A percentile compares a stretch with the other conserved stretches of the same genome.
Conservation (phyloP, 1,140 invertebrate genomes). For the Drosophila eugracilis region DNA sequence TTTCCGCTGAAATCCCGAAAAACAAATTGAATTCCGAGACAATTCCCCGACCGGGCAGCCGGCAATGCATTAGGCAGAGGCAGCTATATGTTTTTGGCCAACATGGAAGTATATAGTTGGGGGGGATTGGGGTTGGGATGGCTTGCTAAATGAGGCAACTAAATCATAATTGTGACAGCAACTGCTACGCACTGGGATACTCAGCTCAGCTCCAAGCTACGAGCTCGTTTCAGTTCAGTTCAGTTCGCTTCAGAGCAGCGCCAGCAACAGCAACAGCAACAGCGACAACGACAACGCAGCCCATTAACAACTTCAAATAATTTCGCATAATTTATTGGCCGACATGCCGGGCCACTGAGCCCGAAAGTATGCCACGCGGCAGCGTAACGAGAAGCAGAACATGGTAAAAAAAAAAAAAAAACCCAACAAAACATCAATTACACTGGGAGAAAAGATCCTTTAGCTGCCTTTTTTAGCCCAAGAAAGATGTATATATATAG, state of each 20-base stretch:
- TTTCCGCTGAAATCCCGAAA: slow-evolving; percentile 35
- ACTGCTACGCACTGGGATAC: slow-evolving; percentile 51
- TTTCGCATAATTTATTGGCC: slow-evolving; percentile 77
- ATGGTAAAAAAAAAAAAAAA: slow-evolving; percentile 16
- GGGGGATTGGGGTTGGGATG: too few species aligned
- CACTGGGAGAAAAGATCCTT: neutral
- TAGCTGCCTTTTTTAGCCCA: too few species aligned
- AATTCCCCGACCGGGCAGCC: slow-evolving; percentile 21
- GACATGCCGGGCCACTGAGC: slow-evolving; percentile 44
- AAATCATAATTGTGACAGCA: slow-evolving; percentile 72
- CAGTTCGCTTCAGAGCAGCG: neutral
- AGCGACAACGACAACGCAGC: slow-evolving; percentile 32
- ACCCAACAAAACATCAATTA: slow-evolving; percentile 35
- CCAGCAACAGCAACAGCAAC: slow-evolving; percentile 25
- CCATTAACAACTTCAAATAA: slow-evolving; percentile 74
- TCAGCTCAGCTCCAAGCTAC: slow-evolving; percentile 7
- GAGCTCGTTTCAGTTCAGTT: neutral
- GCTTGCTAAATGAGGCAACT: slow-evolving; percentile 69
- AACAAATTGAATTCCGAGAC: slow-evolving; percentile 40
- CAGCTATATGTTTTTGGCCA: neutral
- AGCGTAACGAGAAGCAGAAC: slow-evolving; percentile 27
- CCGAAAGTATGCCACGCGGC: slow-evolving; percentile 53
- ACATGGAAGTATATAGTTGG: too few species aligned
- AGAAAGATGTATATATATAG: too few species aligned
- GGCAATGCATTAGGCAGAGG: neutral